Percentiles rank a stretch among this genome's conserved stretches.
phyloP scores from a whole-genome alignment of 1,140 invertebrate genomes.

The Drosophila baimaii region DNA sequence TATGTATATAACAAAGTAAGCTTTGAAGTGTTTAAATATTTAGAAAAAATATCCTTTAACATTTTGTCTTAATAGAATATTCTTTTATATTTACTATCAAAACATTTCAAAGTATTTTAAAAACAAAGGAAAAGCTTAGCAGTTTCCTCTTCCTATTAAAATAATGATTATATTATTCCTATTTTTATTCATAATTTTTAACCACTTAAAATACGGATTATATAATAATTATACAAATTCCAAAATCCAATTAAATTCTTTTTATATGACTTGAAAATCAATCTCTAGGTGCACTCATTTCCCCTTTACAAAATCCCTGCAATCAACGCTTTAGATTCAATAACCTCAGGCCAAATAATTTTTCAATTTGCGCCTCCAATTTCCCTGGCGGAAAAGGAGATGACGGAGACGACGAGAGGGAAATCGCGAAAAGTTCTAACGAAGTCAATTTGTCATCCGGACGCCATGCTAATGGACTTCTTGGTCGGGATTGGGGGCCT shows the following conservation, averaged over 20 bases:
- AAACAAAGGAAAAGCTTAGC: too few relatives aligned
- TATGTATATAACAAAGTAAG: too few relatives aligned
- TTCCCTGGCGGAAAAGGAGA: conserved; percentile 38
- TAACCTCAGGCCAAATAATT: conserved; percentile 59
- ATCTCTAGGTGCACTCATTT: conserved; percentile 18
- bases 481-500: conserved; percentile 25
- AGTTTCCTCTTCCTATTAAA: too few relatives aligned
- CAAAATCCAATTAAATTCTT: not conserved
- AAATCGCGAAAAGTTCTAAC: conserved; percentile 54
- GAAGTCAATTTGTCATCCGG: conserved; percentile 77
- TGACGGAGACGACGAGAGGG: not conserved
- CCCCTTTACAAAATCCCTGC: conserved; percentile 27
- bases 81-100: not conserved
- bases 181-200: not conserved
- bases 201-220: not conserved
- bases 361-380: conserved; percentile 74
- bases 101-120: not conserved
- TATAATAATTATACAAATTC: too few relatives aligned
- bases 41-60: too few relatives aligned
- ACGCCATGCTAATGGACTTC: conserved; percentile 49
- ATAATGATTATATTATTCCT: too few relatives aligned
- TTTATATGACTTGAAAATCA: not conserved
- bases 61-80: too few relatives aligned
- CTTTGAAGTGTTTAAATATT: too few relatives aligned
- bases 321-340: conserved; percentile 64